Evolutionary conservation across 2,797 vertebrate genomes (phyloP).

Genomic region (Leptodactylus fallax): DNA sequence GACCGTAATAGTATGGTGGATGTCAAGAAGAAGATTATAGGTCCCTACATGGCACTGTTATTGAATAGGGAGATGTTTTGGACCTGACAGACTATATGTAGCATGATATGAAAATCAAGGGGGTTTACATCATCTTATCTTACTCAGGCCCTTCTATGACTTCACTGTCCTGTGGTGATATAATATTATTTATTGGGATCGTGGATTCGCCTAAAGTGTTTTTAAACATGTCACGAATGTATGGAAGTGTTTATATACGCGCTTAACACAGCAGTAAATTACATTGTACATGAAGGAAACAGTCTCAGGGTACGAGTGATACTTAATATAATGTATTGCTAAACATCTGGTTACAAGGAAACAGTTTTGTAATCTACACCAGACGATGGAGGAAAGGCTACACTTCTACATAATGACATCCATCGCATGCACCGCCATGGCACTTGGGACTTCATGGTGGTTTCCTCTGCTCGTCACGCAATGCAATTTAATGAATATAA

Average conservation of each 20-base stretch:
- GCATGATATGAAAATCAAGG: no score
- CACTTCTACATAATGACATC: not conserved
- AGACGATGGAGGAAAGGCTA: not conserved
- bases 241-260: not conserved
- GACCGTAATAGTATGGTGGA: no score
- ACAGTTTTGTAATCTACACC: not conserved
- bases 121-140: no score
- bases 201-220: not conserved
- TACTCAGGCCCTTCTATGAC: not conserved
- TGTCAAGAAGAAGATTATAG: no score
- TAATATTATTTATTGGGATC: not conserved
- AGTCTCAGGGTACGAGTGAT: not conserved
- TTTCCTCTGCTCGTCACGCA: not conserved
- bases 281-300: not conserved
- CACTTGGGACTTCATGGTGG: not conserved
- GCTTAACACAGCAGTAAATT: not conserved
- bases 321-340: constrained; percentile 12
- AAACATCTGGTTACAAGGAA: constrained; percentile 12
- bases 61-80: no score
- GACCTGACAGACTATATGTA: no score
- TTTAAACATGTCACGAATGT: not conserved
- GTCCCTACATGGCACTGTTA: no score
- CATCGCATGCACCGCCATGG: not conserved
- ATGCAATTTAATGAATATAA: not conserved
- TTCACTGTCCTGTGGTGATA: not conserved